These are phyloP conservation scores for Diplodus sargus DNA, from an alignment of 2,797 vertebrate genomes.

Conservation along the genomic window DNA sequence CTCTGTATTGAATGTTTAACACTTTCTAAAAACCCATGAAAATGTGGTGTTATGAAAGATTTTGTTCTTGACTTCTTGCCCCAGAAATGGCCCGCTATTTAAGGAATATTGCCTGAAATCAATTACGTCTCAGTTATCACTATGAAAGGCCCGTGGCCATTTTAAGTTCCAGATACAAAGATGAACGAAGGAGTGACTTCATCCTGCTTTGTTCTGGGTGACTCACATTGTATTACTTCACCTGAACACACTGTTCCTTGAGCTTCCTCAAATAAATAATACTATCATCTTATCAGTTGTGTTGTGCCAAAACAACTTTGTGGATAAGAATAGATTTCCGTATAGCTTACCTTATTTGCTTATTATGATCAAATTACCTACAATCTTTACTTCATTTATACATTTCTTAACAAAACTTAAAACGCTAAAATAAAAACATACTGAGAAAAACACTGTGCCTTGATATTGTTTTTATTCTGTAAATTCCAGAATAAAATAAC, in stretches of 20 bases:
- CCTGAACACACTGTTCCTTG: neutral
- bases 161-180: neutral
- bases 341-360: neutral
- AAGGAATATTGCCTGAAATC: slow-evolving; percentile 17
- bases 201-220: neutral
- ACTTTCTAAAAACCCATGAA: slow-evolving; percentile 3
- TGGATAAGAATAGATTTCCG: slow-evolving; percentile 16
- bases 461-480: neutral
- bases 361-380: slow-evolving; percentile 58
- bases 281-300: neutral
- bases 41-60: slow-evolving; percentile 7
- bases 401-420: slow-evolving; percentile 57
- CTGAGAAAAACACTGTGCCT: neutral
- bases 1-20: slow-evolving; percentile 13
- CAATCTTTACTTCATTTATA: slow-evolving; percentile 63
- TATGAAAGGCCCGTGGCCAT: neutral
- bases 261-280: neutral
- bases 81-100: neutral
- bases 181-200: neutral
- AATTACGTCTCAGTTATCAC: neutral
- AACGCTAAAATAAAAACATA: slow-evolving; percentile 68
- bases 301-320: slow-evolving; percentile 23
- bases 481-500: neutral
- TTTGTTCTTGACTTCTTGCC: neutral
- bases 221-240: neutral